Evolutionary conservation across 1,140 invertebrate species (phyloP), one percentile per base, ranked within the genome.

Genomic region (Coptotermes formosanus): DNA sequence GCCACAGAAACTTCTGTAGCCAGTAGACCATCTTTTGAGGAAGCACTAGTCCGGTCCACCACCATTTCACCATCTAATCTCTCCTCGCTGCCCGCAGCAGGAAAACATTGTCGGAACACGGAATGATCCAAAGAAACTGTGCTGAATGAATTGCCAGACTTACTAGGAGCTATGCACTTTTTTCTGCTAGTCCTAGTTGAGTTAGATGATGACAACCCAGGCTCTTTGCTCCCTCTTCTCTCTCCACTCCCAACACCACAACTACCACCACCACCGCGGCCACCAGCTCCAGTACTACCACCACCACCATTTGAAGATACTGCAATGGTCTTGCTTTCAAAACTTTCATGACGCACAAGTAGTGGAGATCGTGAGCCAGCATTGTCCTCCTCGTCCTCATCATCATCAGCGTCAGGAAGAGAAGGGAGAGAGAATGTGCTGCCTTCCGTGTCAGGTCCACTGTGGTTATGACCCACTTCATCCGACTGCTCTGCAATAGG

Each of bases 401-500:
- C 52, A 43, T 85, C 85, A 30, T 85, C 84, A 48, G 45, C 84
- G 7, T 83, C 87, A 85, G 43, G 38, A 55, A 91, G 75, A 88
- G 85, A 30, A 25, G 75, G 59, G 16, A 82, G 59, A 32, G 85
- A 86, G 43, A 86, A 82, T 23, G 85, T 44, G 38, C 64, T 59
- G 59, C 69, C 55, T 25, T 69, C 85, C 19, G 85, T 32, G 85
- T 75, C 25, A 16, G 64, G 32, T 45, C n/a, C 64, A 69, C 64
- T 19, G 32, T 59, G 85, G 64, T 25, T 75, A 30, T 75, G 64
- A 30, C 75, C 86, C 12, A 16, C 95, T 90, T 97, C 95, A 89
- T 96, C 95, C 32, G 94, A 95, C 89, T 96, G 95, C 91, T 97
- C 96, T 7, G 94, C 95, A 89, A 97, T 97, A 2, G 96, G 95